Conservation (phyloP, 1,140 invertebrate species). For the Drosophila malerkotliana region DNA sequence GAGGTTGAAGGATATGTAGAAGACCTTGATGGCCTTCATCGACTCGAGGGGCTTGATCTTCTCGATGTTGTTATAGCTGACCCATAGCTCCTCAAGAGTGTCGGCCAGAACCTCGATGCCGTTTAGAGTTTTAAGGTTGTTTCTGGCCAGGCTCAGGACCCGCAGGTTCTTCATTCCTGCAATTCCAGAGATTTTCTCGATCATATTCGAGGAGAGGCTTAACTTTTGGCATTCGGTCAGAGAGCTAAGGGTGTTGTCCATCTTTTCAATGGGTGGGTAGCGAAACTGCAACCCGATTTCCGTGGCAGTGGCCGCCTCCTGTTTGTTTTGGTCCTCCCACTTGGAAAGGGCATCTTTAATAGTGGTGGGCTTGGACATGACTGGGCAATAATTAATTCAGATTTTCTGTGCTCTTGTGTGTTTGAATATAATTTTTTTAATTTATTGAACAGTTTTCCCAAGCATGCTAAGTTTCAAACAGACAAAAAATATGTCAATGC, state of each 20-base stretch:
- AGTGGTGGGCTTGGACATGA: conserved; percentile 85
- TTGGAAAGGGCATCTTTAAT: conserved; percentile 91
- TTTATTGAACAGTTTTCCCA: neutral
- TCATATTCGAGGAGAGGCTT: conserved; percentile 95
- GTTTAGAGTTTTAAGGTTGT: conserved; percentile 94
- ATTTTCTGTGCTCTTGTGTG: neutral
- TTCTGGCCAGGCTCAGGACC: conserved; percentile 93
- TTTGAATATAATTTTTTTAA: neutral
- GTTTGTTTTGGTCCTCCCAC: conserved; percentile 92
- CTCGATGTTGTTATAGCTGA: conserved; percentile 97
- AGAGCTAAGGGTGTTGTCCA: conserved; percentile 88
- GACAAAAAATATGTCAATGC: neutral
- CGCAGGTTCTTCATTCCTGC: conserved; percentile 92
- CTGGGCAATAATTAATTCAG: neutral
- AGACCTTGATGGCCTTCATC: conserved; percentile 91
- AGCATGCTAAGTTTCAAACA: neutral
- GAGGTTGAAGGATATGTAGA: conserved; percentile 95
- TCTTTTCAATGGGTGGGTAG: conserved; percentile 92
- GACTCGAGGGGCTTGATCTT: conserved; percentile 94
- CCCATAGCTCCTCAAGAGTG: conserved; percentile 95
- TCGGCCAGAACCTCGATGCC: conserved; percentile 94
- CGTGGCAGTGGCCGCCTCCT: conserved; percentile 87
- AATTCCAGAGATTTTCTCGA: conserved; percentile 93
- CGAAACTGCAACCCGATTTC: conserved; percentile 92
- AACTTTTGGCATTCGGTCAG: conserved; percentile 90